These are phyloP conservation scores for Callopanchax toddi DNA, from an alignment of 2,113 vertebrate species.

Conservation along the genomic window DNA sequence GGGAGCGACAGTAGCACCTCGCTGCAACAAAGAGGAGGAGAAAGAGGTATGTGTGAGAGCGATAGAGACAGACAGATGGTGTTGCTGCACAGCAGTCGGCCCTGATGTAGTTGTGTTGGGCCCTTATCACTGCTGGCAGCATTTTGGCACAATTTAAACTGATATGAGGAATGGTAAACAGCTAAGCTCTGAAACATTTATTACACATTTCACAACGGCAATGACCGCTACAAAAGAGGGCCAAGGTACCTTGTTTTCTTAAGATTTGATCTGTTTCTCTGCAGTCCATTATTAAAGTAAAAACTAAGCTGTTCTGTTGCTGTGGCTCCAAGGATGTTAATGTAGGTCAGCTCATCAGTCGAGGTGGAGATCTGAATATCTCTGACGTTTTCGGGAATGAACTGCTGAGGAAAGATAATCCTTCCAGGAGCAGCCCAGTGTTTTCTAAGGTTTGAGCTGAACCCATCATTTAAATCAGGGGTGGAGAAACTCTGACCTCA, in stretches of 20 bases:
- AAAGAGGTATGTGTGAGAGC: slow-evolving; percentile 49
- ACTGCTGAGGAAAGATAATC: not conserved
- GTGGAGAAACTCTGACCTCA: too few relatives aligned
- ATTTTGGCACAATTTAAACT: slow-evolving; percentile 47
- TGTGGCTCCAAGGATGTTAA: not conserved
- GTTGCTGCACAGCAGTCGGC: slow-evolving; percentile 46
- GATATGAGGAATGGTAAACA: slow-evolving; percentile 45
- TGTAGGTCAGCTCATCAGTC: not conserved
- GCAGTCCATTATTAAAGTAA: not conserved
- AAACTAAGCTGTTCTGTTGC: not conserved
- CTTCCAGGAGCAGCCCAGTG: not conserved
- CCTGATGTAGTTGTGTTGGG: slow-evolving; percentile 53
- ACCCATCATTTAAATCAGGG: too few relatives aligned
- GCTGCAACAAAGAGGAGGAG: slow-evolving; percentile 33
- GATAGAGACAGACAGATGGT: slow-evolving; percentile 68
- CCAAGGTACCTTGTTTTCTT: slow-evolving; percentile 10
- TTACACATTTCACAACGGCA: slow-evolving; percentile 15
- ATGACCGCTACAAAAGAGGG: slow-evolving; percentile 15
- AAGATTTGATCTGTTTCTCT: slow-evolving; percentile 1
- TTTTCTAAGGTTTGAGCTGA: too few relatives aligned
- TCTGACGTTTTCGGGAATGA: not conserved
- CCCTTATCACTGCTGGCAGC: slow-evolving; percentile 57
- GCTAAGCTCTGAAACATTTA: slow-evolving; percentile 35
- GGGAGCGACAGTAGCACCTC: slow-evolving; percentile 38
- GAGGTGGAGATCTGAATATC: not conserved